Evolutionary conservation across 2,888 invertebrate genomes (phyloP), one percentile per base, ranked within the genome.

Genomic region (Temnothorax ravouxi): DNA sequence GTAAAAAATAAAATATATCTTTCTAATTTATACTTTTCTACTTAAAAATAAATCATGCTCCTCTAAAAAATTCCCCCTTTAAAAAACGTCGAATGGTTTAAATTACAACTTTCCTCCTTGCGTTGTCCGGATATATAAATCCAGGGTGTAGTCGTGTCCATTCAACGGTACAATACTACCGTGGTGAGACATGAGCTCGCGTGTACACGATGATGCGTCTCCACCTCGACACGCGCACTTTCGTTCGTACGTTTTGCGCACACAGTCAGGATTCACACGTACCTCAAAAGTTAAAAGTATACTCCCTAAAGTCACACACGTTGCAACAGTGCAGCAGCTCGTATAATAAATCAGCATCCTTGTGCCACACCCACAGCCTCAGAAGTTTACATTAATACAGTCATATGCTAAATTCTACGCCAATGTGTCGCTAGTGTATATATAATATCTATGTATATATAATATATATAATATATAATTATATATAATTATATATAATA

Each of bases 331-430:
- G 86, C 84, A 89, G 86, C 83, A 84, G 74, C 75, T 83, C 76
- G 29, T 77, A 18, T 47, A 77, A 76, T 86, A 87, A 83, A 84
- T 88, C 87, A 62, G 83, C 85, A 89, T 91, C 85, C 87, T 86
- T 87, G 86, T 87, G 89, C 90, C 91, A 91, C 92, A 92, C 92
- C 93, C 92, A 93, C 93, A 93, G 93, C 93, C 92, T 93, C 90
- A 87, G 87, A 91, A 91, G 87, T 91, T 89, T 91, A 90, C 88
- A 86, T 90, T 67, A 88, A 88, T 90, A 89, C 72, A 86, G 82
- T 88, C 83, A 84, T 83, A 83, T 82, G 4, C 61, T 47, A 80
- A 38, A 21, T 13, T 41, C 75, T 84, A 84, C 71, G 47, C 61
- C 54, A 72, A 44, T 56, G 61, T 74, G 59, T 67, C 66, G 62